Evolutionary conservation across 2,113 vertebrate species (phyloP).

Genomic region (Pseudopipra pipra): DNA sequence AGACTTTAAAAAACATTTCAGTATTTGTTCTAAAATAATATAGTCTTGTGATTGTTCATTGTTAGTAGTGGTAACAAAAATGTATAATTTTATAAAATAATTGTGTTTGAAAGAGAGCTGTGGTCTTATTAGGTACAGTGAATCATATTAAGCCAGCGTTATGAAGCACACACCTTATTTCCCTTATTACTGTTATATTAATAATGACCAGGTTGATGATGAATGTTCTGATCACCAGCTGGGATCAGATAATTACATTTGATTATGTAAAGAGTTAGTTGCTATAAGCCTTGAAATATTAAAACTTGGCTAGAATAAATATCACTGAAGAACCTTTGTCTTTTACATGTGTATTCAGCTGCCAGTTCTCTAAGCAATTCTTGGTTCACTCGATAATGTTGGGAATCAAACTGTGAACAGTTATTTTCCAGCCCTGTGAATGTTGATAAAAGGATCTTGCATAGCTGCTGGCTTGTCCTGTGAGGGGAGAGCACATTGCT

Average conservation of each 20-base stretch:
- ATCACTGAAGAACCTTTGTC: constrained; percentile 59
- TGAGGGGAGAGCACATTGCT: constrained; percentile 10
- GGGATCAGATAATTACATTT: constrained; percentile 48
- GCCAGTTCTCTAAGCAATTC: constrained; percentile 41
- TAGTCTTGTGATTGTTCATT: background rate
- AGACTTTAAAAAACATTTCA: background rate
- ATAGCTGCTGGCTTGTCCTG: constrained; percentile 54
- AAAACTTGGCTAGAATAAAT: constrained; percentile 66
- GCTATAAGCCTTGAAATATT: constrained; percentile 59
- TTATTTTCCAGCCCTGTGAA: constrained; percentile 58
- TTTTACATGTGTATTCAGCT: constrained; percentile 58
- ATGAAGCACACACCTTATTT: constrained; percentile 45
- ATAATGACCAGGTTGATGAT: constrained; percentile 60
- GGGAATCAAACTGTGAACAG: constrained; percentile 51
- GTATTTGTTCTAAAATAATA: constrained; percentile 23
- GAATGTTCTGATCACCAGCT: constrained; percentile 65
- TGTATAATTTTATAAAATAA: constrained; percentile 53
- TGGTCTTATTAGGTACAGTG: constrained; percentile 21
- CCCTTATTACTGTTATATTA: constrained; percentile 48
- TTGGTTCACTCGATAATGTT: constrained; percentile 9
- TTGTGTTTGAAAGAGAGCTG: constrained; percentile 45
- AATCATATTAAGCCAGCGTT: constrained; percentile 41
- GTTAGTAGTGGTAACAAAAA: constrained; percentile 29
- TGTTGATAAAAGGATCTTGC: constrained; percentile 61
- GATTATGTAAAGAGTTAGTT: constrained; percentile 55